A percentile compares a stretch with the other conserved stretches of the same genome.
These are phyloP conservation scores for Ptiloglossa arizonensis DNA, from an alignment of 1,140 invertebrate genomes.

Conservation along the genomic window DNA sequence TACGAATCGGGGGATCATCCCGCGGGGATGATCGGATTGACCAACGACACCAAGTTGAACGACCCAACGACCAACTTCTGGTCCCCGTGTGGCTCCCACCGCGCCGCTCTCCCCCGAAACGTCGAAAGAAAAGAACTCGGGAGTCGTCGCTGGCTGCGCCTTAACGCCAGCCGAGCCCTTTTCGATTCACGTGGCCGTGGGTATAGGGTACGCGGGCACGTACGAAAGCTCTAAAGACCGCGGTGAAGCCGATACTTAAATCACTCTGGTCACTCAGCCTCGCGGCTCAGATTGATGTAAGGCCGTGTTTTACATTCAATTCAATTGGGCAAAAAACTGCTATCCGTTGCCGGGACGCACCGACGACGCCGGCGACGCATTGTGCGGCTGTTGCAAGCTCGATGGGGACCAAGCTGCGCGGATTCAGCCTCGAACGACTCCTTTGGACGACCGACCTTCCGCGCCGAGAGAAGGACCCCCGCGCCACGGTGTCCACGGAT, in stretches of 20 bases:
- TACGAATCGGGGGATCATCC: no score
- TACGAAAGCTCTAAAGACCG: slow-evolving; percentile 72
- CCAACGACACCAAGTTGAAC: slow-evolving; percentile 21
- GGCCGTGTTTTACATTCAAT: slow-evolving; percentile 82
- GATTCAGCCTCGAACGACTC: slow-evolving; percentile 3
- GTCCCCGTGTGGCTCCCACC: no score
- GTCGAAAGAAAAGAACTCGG: background rate
- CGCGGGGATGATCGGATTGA: no score
- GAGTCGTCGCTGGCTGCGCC: slow-evolving; percentile 31
- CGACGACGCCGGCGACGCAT: slow-evolving; percentile 57
- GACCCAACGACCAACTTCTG: no score
- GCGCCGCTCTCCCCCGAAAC: background rate
- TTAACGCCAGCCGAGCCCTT: slow-evolving; percentile 34
- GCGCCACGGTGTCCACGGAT: slow-evolving; percentile 31
- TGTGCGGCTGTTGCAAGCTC: slow-evolving; percentile 59
- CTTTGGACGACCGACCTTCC: slow-evolving; percentile 50
- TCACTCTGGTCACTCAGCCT: slow-evolving; percentile 79
- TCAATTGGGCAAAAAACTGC: slow-evolving; percentile 81
- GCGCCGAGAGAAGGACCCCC: slow-evolving; percentile 45
- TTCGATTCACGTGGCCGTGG: slow-evolving; percentile 26
- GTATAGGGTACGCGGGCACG: slow-evolving; percentile 15
- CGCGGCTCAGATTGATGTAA: slow-evolving; percentile 81
- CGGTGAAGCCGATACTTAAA: slow-evolving; percentile 75
- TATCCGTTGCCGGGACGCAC: slow-evolving; percentile 69
- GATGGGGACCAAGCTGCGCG: slow-evolving; percentile 4